Conservation (phyloP, 2,888 invertebrate genomes). For the Acronicta aceris region DNA sequence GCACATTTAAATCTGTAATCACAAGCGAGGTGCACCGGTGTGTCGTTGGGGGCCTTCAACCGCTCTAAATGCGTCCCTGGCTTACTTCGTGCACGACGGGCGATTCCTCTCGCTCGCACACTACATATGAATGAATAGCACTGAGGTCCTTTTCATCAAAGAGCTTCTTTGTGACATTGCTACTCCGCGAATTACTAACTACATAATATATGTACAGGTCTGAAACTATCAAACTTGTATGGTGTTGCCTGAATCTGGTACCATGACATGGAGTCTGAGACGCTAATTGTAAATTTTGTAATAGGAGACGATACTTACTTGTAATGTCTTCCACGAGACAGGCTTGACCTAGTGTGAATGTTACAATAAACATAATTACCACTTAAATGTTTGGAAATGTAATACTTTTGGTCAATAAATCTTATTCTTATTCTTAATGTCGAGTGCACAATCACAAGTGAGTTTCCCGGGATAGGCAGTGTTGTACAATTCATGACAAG, state of each 20-base stretch:
- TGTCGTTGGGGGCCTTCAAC: neutral
- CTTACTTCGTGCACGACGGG: conserved; percentile 59
- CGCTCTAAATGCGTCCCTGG: conserved; percentile 62
- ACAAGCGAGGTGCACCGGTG: too few relatives aligned
- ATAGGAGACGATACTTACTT: neutral
- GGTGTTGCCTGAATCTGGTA: conserved; percentile 14
- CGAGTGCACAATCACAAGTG: too few relatives aligned
- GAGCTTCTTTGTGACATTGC: conserved; percentile 69
- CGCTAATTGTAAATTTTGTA: conserved; percentile 26
- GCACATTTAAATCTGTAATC: too few relatives aligned
- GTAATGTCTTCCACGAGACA: too few relatives aligned
- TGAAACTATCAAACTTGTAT: conserved; percentile 46
- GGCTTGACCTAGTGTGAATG: too few relatives aligned
- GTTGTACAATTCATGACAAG: too few relatives aligned
- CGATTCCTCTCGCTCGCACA: conserved; percentile 74
- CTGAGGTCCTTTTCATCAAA: conserved; percentile 81
- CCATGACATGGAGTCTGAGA: conserved; percentile 22
- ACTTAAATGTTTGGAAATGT: too few relatives aligned
- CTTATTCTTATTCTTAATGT: too few relatives aligned
- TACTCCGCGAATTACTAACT: conserved; percentile 60
- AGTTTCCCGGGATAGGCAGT: too few relatives aligned
- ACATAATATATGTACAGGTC: conserved; percentile 45
- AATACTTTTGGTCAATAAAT: too few relatives aligned
- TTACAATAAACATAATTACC: too few relatives aligned
- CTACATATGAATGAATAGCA: conserved; percentile 81